Conservation (phyloP, 23 tunicate genomes). For the Halocynthia roretzi region DNA sequence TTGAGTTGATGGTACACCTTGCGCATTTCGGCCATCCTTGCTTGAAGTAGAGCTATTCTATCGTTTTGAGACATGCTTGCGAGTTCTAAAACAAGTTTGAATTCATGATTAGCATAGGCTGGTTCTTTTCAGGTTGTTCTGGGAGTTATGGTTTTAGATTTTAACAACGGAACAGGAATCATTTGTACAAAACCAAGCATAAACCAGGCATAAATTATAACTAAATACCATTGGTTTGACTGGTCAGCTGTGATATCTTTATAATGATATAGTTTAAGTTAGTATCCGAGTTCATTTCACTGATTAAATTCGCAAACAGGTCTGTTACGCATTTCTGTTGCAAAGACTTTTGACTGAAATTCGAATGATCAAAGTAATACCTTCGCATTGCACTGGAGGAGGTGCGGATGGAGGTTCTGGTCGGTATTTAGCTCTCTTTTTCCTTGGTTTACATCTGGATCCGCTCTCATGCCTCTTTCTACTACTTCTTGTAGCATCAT, state of each 20-base stretch:
- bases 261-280: too few relatives aligned
- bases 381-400: constrained; percentile 53
- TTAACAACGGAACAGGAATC: too few relatives aligned
- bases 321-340: too few relatives aligned
- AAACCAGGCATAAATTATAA: too few relatives aligned
- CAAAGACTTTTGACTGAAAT: too few relatives aligned
- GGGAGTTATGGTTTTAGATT: too few relatives aligned
- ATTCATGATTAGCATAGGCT: not conserved
- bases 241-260: too few relatives aligned
- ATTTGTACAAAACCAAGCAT: too few relatives aligned
- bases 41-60: constrained; percentile 43
- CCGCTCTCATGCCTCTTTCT: constrained; percentile 7
- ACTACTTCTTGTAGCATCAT: not conserved
- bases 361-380: not conserved
- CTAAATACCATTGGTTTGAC: too few relatives aligned
- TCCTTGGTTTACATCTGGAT: constrained; percentile 22
- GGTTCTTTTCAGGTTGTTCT: too few relatives aligned
- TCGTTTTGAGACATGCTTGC: constrained; percentile 52
- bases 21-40: constrained; percentile 57
- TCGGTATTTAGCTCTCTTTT: constrained; percentile 31
- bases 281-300: too few relatives aligned
- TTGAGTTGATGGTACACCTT: constrained; percentile 67
- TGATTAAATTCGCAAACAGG: too few relatives aligned
- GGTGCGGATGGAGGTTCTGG: constrained; percentile 88
- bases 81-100: constrained; percentile 31